Percentiles rank a stretch among this genome's conserved stretches.
phyloP scores from a whole-genome alignment of 1,140 invertebrate genomes.

The Habropoda laboriosa region DNA sequence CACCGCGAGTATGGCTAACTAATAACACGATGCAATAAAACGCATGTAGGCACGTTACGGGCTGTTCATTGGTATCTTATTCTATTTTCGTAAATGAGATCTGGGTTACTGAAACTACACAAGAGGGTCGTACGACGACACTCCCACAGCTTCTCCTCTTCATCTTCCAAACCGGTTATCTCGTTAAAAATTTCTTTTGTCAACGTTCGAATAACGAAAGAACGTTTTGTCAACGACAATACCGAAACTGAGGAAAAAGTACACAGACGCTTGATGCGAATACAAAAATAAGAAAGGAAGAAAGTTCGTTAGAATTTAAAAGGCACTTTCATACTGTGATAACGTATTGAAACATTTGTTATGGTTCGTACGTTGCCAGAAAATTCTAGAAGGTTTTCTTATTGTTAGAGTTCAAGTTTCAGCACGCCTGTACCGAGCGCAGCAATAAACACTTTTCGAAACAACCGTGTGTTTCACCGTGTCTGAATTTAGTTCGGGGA shows the following conservation, averaged over 20 bases:
- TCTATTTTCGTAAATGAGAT: constrained; percentile 77
- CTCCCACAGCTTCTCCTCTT: constrained; percentile 17
- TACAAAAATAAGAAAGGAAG: background rate
- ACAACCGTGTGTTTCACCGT: constrained; percentile 47
- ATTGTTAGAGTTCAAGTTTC: constrained; percentile 53
- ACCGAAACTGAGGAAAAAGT: background rate
- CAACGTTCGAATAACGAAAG: constrained; percentile 20
- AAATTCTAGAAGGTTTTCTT: constrained; percentile 15
- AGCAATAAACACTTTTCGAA: constrained; percentile 51
- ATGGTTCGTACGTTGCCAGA: constrained; percentile 4
- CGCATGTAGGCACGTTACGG: constrained; percentile 35
- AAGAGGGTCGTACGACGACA: constrained; percentile 51
- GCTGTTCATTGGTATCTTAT: constrained; percentile 64
- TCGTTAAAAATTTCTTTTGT: background rate
- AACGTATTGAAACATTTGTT: constrained; percentile 6
- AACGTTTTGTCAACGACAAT: too few species aligned
- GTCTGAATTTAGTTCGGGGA: constrained; percentile 58
- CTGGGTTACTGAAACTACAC: constrained; percentile 76
- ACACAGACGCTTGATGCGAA: too few species aligned
- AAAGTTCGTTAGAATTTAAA: background rate
- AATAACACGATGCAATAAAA: constrained; percentile 67
- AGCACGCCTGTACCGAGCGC: background rate
- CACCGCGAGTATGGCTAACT: constrained; percentile 8
- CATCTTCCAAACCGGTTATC: background rate
- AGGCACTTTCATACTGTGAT: background rate